Conservation (phyloP, 37 sponge, comb jelly and placozoan genomes). For the Beroe ovata region DNA sequence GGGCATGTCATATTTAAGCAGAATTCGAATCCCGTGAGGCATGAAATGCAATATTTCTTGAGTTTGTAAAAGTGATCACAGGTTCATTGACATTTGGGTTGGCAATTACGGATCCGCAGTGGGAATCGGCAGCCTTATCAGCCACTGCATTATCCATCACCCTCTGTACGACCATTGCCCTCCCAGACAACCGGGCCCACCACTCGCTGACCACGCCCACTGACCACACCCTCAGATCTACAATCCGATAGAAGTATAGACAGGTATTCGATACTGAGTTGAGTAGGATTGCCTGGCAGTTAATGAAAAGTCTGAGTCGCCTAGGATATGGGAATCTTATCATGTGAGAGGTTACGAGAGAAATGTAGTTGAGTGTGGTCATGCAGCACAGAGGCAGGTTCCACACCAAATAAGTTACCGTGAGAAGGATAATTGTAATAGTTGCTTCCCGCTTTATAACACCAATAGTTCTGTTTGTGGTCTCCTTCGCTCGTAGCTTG, state of each 20-base stretch:
- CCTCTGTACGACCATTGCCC: neutral
- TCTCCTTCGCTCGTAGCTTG: neutral
- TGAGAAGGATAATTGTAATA: slow-evolving; percentile 6
- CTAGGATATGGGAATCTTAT: neutral
- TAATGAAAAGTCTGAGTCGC: neutral
- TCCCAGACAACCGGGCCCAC: neutral
- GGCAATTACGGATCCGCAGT: no score
- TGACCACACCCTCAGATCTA: neutral
- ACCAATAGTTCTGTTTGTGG: neutral
- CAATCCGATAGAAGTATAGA: slow-evolving; percentile 41
- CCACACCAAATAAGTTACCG: slow-evolving; percentile 26
- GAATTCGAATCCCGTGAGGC: no score
- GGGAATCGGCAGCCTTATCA: no score
- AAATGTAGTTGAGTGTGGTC: slow-evolving; percentile 2
- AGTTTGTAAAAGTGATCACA: no score
- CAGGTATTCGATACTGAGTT: slow-evolving; percentile 35
- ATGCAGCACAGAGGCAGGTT: slow-evolving; percentile 20
- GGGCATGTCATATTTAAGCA: no score
- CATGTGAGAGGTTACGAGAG: neutral
- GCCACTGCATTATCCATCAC: no score
- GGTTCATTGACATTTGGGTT: no score
- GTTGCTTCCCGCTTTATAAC: slow-evolving; percentile 25
- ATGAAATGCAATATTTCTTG: no score
- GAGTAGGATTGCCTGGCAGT: slow-evolving; percentile 13
- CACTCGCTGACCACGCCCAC: neutral